A percentile compares a stretch with the other conserved stretches of the same genome.
These are phyloP conservation scores for Phylloscopus collybita DNA, from an alignment of 2,797 vertebrate species.

Conservation along the genomic window DNA sequence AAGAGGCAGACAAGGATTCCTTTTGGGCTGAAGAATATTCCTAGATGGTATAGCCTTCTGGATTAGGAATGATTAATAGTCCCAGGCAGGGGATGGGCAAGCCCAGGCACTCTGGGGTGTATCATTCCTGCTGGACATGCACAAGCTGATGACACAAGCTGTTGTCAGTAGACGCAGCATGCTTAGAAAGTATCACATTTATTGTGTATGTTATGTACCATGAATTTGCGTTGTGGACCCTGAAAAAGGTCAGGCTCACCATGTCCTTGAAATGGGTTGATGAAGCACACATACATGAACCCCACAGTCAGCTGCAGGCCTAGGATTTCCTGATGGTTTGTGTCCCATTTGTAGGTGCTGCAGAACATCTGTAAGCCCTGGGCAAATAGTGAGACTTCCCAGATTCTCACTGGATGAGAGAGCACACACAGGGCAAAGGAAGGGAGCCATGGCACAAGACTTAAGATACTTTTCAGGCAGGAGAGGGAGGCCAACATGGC, in stretches of 20 bases:
- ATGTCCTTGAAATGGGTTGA: neutral
- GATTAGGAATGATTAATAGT: neutral
- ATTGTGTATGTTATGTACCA: neutral
- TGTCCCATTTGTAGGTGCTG: neutral
- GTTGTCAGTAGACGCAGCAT: neutral
- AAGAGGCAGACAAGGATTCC: neutral
- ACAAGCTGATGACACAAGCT: neutral
- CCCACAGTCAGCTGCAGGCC: neutral
- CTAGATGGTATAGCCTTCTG: neutral
- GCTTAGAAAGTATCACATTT: neutral
- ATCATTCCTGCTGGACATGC: neutral
- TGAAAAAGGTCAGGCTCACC: neutral
- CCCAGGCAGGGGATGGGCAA: neutral
- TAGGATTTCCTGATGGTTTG: neutral
- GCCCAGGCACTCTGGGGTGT: neutral
- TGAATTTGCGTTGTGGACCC: neutral
- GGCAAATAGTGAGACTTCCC: neutral
- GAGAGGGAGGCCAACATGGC: rapidly evolving
- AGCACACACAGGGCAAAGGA: neutral
- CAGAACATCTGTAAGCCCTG: neutral
- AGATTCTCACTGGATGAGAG: neutral
- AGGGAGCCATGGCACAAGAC: neutral
- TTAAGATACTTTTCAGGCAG: neutral
- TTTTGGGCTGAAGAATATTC: neutral
- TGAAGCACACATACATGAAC: neutral